Evolutionary conservation across 2,888 invertebrate genomes (phyloP), one percentile per base, ranked within the genome.

Genomic region (Sinopyrophorus schimmeli): DNA sequence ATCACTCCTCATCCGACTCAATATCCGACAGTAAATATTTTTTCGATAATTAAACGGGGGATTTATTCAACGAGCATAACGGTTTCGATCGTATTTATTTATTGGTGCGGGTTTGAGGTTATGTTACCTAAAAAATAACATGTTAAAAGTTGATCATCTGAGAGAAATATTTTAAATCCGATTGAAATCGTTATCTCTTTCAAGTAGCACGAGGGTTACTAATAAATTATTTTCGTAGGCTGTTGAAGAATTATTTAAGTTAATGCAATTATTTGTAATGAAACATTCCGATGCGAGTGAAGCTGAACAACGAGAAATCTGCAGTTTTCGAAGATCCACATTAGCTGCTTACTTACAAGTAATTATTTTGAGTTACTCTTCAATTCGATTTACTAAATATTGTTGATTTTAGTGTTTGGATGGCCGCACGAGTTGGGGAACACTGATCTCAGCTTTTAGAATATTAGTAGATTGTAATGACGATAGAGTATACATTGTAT

Each of bases 1-100:
- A 94, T 96, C 56, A 92, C 93, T 18, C 93, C 94, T n/a, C 93
- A 93, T 74, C 92, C 93, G 3, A 92, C 92, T 12, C 89, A 95
- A 62, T 96, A 96, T 76, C 87, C 91, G 10, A 84, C 84, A 54
- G 85, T 81, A 69, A 73, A 70, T 67, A 7, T 16, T 31, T 31
- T 16, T 31, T 31, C 3, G 5, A 31, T 12, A n/a, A 3, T 24
- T n/a, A 16, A 2, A 31, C 9, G 16, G 3, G 5, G 31, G 9
- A 11, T 28, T 31, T 31, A 17, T 31, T 7, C 16, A 15, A 31
- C 31, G 17, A 31, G 7, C 9, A 7, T 27, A 5, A 27, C 3
- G 7, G 24, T 24, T 24, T 6, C n/a, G 9, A 24, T 6, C 3
- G 3, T 24, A n/a, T 24, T 10, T 16, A 9, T 32, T 17, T 20